Conservation (phyloP, 2,888 invertebrate species). For the Drosophila prostipennis region DNA sequence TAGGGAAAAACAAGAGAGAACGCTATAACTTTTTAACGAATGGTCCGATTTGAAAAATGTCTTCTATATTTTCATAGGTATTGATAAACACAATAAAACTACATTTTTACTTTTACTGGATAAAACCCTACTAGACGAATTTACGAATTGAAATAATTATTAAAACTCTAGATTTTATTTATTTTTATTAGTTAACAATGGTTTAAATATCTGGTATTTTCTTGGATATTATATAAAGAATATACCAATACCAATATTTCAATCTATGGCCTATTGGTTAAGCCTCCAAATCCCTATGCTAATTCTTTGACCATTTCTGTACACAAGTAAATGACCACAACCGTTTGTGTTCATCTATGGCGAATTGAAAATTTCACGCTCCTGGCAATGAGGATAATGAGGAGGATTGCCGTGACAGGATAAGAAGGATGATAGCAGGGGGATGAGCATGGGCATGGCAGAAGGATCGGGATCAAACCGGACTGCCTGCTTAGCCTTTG, state of each 20-base stretch:
- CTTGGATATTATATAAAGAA: not conserved
- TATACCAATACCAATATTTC: not conserved
- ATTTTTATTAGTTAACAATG: no score
- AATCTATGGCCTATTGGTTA: not conserved
- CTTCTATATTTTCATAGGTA: no score
- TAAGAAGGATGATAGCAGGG: not conserved
- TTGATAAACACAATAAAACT: no score
- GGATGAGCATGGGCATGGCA: not conserved
- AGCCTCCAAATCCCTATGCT: constrained; percentile 14
- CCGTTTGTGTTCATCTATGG: constrained; percentile 59
- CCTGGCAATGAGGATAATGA: constrained; percentile 47
- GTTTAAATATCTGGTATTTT: no score
- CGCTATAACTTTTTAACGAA: no score
- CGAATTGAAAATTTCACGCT: constrained; percentile 77
- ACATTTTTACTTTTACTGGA: no score
- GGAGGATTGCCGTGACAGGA: constrained; percentile 44
- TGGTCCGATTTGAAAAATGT: no score
- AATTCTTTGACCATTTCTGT: constrained; percentile 11
- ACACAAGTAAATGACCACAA: constrained; percentile 69
- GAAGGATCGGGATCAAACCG: constrained; percentile 29
- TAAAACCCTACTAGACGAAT: no score
- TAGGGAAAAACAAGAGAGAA: no score
- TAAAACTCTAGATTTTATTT: no score
- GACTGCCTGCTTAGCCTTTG: constrained; percentile 72
- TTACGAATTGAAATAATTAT: no score